Evolutionary conservation across 2,797 vertebrate species (phyloP), one percentile per base, ranked within the genome.

Genomic region (Pipistrellus pygmaeus): DNA sequence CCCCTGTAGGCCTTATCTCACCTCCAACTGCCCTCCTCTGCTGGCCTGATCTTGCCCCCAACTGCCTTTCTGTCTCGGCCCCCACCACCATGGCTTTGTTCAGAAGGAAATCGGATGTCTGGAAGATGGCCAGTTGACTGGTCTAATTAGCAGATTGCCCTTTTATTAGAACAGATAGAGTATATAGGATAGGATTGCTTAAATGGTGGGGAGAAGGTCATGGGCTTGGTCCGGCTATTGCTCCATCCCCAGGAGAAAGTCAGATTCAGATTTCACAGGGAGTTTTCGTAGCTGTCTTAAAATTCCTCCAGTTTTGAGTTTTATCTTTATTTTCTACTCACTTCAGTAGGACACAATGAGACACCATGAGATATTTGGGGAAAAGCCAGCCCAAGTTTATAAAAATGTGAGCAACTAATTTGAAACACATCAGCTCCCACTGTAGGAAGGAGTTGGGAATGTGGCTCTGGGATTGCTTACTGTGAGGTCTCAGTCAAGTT

Each of bases 231-330:
- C 76, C 1, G 5, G 51, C 51, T 25, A 78, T 53, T 57, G 21
- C 51, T 78, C 55, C 53, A 41, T 78, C 32, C 53, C 57, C 73
- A 53, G 73, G 53, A 78, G 76, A 78, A 57, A 78, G 76, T 11
- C 13, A 51, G 53, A 38, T 78, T 78, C 53, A 78, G 53, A 78
- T 78, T 78, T 78, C 53, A 38, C 51, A 38, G 32, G 35, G 76
- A 78, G 23, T 78, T 78, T 78, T 38, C 23, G 8, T 25, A 78
- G 76, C 23, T 78, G 32, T 78, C 76, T 57, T 25, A 78, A 78
- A 78, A 78, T 27, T 10, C 53, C 23, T 27, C 53, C 53, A 57
- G 53, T 38, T 78, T 64, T 8, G 35, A 21, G 2, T 25, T 77
- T 8, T 5, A 3, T 35, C 41, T 66, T 41, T 35, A 12, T 35